phyloP scores from a whole-genome alignment of 2,113 vertebrate species.

The Brachirus orientalis region DNA sequence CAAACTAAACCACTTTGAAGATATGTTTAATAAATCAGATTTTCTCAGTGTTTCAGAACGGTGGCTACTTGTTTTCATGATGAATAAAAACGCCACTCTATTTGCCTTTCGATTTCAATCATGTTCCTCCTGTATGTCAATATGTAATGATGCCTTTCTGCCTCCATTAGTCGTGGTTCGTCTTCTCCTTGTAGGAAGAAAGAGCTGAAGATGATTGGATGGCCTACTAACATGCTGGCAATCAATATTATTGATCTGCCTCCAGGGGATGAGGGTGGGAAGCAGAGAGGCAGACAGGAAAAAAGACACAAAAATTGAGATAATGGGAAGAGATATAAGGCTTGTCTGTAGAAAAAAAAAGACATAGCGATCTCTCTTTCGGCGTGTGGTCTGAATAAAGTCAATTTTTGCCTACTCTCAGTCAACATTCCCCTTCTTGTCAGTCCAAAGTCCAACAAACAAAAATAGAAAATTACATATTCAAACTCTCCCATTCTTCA shows the following conservation, averaged over 20 bases:
- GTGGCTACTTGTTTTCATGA: slow-evolving; percentile 40
- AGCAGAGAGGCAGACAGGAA: slow-evolving; percentile 7
- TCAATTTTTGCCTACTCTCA: too few relatives aligned
- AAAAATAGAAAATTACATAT: neutral
- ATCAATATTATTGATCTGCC: slow-evolving; percentile 77
- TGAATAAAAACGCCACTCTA: slow-evolving; percentile 30
- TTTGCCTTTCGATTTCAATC: slow-evolving; percentile 44
- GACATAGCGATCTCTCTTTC: too few relatives aligned
- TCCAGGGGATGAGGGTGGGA: slow-evolving; percentile 33
- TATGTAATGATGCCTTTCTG: slow-evolving; percentile 55
- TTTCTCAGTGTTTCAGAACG: slow-evolving; percentile 14
- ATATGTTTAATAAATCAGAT: slow-evolving; percentile 30
- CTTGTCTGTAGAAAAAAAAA: neutral
- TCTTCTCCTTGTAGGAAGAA: slow-evolving; percentile 57
- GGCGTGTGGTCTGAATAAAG: neutral
- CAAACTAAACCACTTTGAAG: slow-evolving; percentile 22
- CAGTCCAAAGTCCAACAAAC: neutral
- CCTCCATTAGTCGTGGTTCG: slow-evolving; percentile 54
- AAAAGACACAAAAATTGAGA: slow-evolving; percentile 15
- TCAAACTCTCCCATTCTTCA: neutral
- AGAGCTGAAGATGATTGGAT: slow-evolving; percentile 47
- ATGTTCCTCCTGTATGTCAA: slow-evolving; percentile 46
- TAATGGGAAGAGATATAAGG: slow-evolving; percentile 8
- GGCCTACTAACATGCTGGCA: slow-evolving; percentile 66
- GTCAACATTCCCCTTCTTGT: neutral